Conservation (phyloP, 2,113 vertebrate genomes). For the Dolichotis patagonum region DNA sequence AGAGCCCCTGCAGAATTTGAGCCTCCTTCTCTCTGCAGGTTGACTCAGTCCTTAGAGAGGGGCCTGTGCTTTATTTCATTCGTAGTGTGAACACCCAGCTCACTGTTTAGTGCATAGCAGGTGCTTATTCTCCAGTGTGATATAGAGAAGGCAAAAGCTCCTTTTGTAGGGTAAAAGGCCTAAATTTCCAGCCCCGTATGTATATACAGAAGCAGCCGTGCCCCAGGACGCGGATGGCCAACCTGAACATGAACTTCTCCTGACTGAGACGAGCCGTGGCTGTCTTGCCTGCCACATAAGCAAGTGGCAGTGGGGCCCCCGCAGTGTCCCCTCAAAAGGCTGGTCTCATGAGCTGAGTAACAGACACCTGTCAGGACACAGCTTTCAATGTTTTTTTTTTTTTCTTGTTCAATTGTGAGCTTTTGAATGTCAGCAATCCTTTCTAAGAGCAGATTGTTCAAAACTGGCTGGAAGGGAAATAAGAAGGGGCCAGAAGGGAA, state of each 20-base stretch:
- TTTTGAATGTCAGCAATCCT: neutral
- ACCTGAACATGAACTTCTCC: neutral
- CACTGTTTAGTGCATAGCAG: neutral
- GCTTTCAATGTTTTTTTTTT: neutral
- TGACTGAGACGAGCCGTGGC: neutral
- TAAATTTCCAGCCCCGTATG: neutral
- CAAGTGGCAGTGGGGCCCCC: neutral
- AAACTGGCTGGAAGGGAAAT: neutral
- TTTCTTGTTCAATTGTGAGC: neutral
- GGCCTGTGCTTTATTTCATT: neutral
- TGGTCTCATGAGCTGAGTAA: neutral
- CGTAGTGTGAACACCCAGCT: neutral
- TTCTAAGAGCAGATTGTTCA: neutral
- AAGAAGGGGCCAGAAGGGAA: neutral
- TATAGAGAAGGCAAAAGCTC: neutral
- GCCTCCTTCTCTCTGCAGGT: neutral
- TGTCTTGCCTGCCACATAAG: neutral
- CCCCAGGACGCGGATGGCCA: neutral
- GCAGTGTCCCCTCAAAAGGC: neutral
- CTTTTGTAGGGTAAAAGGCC: neutral
- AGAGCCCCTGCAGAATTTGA: neutral
- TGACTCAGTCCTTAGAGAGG: neutral
- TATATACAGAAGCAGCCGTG: fast-evolving
- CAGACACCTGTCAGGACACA: neutral
- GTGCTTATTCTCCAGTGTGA: neutral